Percentiles rank a stretch among this genome's conserved stretches.
Evolutionary conservation across 2,797 vertebrate genomes (phyloP).

Genomic region (Phalanger gymnotis): DNA sequence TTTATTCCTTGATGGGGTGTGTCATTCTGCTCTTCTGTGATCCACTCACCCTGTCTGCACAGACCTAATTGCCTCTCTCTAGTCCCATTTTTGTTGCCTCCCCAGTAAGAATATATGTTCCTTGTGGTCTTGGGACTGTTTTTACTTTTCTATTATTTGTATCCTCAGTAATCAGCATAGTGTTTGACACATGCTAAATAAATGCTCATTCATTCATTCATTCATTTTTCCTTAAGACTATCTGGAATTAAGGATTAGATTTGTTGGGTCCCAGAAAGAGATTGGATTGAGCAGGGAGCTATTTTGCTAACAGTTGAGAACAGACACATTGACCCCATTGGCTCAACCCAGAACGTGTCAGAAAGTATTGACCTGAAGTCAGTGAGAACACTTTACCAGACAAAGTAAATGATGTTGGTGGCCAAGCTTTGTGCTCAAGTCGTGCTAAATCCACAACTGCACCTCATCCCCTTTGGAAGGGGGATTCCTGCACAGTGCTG

Average conservation of each 20-base stretch:
- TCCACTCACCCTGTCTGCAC: neutral
- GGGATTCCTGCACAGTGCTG: neutral
- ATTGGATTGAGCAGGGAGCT: neutral
- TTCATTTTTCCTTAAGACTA: neutral
- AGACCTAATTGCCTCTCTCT: neutral
- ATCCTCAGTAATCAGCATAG: neutral
- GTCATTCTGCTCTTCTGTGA: neutral
- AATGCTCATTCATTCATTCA: neutral
- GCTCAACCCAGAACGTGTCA: neutral
- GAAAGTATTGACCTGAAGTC: neutral
- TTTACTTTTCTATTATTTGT: neutral
- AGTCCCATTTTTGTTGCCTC: neutral
- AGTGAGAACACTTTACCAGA: neutral
- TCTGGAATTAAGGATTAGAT: neutral
- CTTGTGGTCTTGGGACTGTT: neutral
- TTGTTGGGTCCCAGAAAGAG: neutral
- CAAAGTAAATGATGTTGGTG: neutral
- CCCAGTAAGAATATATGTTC: neutral
- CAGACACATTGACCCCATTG: neutral
- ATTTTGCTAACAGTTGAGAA: neutral
- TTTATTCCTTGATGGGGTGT: neutral
- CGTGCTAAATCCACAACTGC: neutral
- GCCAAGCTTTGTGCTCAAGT: neutral
- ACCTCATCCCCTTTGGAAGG: neutral
- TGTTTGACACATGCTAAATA: neutral